phyloP scores from a whole-genome alignment of 2,888 invertebrate species.

The Escarpia spicata region DNA sequence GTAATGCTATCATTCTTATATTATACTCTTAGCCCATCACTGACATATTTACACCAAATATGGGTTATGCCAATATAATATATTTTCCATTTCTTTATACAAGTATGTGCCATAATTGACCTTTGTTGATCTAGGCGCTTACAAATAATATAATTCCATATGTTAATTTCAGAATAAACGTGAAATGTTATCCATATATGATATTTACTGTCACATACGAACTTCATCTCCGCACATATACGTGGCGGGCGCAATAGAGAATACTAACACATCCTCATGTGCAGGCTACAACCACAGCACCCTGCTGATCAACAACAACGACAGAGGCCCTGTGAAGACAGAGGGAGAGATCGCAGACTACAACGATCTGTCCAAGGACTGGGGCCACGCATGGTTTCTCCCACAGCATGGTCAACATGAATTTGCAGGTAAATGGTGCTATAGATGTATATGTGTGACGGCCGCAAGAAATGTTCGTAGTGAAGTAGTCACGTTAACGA shows the following conservation, averaged over 20 bases:
- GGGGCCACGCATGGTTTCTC: slow-evolving; percentile 53
- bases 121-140: no score
- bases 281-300: slow-evolving; percentile 49
- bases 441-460: background rate
- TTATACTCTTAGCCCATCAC: no score
- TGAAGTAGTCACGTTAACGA: background rate
- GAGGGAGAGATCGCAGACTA: slow-evolving; percentile 45
- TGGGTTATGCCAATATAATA: background rate
- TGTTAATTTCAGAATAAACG: no score
- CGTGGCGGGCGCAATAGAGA: no score
- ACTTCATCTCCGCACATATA: no score
- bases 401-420: slow-evolving; percentile 43
- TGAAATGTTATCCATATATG: no score
- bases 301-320: slow-evolving; percentile 49
- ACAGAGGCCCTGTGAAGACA: slow-evolving; percentile 43
- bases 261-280: background rate
- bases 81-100: background rate
- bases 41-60: no score
- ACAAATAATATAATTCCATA: no score
- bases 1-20: no score
- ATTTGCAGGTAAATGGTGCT: slow-evolving; percentile 23
- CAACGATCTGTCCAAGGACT: slow-evolving; percentile 43
- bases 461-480: background rate
- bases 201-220: background rate
- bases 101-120: no score